phyloP scores from a whole-genome alignment of 2,888 invertebrate species.

The Lottia gigantea region DNA sequence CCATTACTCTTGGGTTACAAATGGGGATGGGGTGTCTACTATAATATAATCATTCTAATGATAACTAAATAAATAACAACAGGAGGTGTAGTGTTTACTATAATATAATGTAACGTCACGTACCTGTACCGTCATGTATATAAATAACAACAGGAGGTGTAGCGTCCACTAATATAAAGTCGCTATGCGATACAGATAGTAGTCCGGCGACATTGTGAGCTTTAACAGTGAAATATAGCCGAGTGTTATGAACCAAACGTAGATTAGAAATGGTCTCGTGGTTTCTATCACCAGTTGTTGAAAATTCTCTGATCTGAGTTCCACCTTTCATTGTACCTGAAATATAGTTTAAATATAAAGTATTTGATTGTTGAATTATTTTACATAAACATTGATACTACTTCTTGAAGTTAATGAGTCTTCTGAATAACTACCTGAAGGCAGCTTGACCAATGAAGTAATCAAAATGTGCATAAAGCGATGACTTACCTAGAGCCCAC shows the following conservation, averaged over 20 bases:
- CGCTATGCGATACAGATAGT: conserved; percentile 35
- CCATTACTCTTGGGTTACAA: too few species aligned
- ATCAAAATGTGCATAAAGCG: too few species aligned
- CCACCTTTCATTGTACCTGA: conserved; percentile 42
- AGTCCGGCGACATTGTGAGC: conserved; percentile 44
- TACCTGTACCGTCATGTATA: conserved; percentile 40
- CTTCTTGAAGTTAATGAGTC: too few species aligned
- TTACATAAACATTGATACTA: too few species aligned
- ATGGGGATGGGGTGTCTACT: too few species aligned
- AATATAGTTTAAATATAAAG: too few species aligned
- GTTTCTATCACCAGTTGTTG: conserved; percentile 35
- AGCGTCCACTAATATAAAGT: conserved; percentile 40
- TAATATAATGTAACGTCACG: neutral
- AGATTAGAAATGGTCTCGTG: conserved; percentile 36
- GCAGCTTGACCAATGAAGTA: too few species aligned
- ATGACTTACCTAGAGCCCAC: conserved; percentile 26
- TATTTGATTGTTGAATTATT: too few species aligned
- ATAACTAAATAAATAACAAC: too few species aligned
- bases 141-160: conserved; percentile 38
- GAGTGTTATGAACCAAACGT: conserved; percentile 37
- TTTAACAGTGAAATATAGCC: conserved; percentile 46
- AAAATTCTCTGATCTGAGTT: conserved; percentile 36
- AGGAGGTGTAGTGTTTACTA: too few species aligned
- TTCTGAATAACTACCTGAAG: too few species aligned
- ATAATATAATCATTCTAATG: too few species aligned